A percentile compares a stretch with the other conserved stretches of the same genome.
Evolutionary conservation across 2,888 invertebrate genomes (phyloP).

Genomic region (Ophion costatus): DNA sequence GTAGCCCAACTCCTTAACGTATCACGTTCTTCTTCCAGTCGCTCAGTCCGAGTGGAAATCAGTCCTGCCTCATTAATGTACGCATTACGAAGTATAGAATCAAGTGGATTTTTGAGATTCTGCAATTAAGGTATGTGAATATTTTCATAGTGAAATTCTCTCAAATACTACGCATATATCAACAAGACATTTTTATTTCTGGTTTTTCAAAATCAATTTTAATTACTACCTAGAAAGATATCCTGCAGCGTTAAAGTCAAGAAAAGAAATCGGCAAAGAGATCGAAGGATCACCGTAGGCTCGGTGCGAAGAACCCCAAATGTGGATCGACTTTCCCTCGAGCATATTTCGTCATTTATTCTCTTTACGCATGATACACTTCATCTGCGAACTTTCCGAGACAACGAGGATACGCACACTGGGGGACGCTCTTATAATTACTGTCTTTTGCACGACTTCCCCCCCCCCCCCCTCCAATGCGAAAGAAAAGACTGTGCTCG

Average conservation of each 20-base stretch:
- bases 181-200: no score
- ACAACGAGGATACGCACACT: conserved; percentile 24
- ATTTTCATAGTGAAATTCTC: no score
- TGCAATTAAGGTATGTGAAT: no score
- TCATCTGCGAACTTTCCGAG: conserved; percentile 3
- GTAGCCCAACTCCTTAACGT: no score
- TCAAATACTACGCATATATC: no score
- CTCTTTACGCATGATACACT: conserved; percentile 6
- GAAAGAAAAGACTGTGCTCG: conserved; percentile 25
- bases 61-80: no score
- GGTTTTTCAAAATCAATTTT: not conserved
- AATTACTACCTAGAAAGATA: not conserved
- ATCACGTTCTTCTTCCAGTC: no score
- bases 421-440: conserved; percentile 15
- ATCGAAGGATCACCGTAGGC: not conserved
- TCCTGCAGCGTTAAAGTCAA: not conserved
- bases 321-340: conserved; percentile 32
- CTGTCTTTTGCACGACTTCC: conserved; percentile 52
- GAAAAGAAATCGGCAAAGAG: not conserved
- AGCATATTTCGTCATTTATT: conserved; percentile 54
- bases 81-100: no score
- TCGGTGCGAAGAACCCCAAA: conserved; percentile 9
- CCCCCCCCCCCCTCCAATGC: conserved; percentile 28
- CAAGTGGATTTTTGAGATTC: no score
- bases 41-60: no score